Evolutionary conservation across 2,888 invertebrate genomes (phyloP).

Genomic region (Tolmerus cingulatus): DNA sequence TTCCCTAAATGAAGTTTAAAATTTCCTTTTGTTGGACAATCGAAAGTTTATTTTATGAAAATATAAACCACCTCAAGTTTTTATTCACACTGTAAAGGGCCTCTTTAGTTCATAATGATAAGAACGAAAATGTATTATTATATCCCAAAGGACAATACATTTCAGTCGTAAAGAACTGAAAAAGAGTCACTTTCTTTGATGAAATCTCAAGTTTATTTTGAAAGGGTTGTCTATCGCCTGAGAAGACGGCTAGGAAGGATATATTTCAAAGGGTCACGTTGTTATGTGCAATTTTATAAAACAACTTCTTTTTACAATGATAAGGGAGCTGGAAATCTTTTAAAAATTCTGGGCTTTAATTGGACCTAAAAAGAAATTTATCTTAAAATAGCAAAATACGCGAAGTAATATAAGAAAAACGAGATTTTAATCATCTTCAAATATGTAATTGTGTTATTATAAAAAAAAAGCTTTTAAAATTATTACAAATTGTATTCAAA

Average conservation of each 20-base stretch:
- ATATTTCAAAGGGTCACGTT: background rate
- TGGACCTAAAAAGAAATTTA: background rate
- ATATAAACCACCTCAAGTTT: background rate
- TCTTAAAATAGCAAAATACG: background rate
- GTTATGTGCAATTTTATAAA: background rate
- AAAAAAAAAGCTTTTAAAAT: too few species aligned
- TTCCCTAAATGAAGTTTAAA: background rate
- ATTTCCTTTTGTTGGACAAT: background rate
- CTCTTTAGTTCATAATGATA: background rate
- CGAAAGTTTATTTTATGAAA: background rate
- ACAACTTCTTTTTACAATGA: background rate
- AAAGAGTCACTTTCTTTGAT: background rate
- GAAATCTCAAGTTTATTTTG: background rate
- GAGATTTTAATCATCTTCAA: too few species aligned
- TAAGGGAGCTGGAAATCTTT: background rate
- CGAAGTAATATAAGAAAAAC: too few species aligned
- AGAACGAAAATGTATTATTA: background rate
- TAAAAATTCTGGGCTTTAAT: background rate
- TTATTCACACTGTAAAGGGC: background rate
- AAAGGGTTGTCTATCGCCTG: background rate
- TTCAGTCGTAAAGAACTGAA: background rate
- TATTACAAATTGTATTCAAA: too few species aligned
- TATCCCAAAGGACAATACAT: background rate
- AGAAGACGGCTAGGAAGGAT: background rate
- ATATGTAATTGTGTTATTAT: too few species aligned